Evolutionary conservation across 1,140 invertebrate genomes (phyloP), one percentile per base, ranked within the genome.

Genomic region (Centruroides sculpturatus): DNA sequence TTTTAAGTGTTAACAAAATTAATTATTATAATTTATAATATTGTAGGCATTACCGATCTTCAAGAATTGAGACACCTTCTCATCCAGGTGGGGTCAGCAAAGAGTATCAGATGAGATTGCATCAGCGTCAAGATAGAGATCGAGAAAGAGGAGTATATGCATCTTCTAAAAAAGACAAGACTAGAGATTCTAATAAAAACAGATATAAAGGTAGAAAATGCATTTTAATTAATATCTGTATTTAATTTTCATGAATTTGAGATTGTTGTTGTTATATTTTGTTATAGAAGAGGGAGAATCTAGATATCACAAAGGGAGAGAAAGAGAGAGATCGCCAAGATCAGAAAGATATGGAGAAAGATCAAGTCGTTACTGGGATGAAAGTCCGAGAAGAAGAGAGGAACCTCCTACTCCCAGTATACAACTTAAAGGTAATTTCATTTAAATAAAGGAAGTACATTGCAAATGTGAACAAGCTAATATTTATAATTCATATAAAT

Each of bases 31-130:
- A 23, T 23, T 23, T 23, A 2, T 23, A 23, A 23, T 23, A 23
- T 41, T 41, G 8, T 8, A 78, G 88, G 65, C 83, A 87, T 72
- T 91, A 92, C 69, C 77, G 92, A 59, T 75, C 81, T 60, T 76
- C 83, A 8, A 80, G 83, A 67, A 83, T 86, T 68, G 93, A 97
- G 76, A 96, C 92, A 7, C 93, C 93, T 0, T 89, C 92, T 0
- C 83, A 96, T 69, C 93, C 92, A 5, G 92, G 91, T 48, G 92
- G 92, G 35, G 84, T 96, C 3, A 87, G 85, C 49, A 80, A 82
- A 58, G 83, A 86, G 71, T 89, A 89, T 0, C 74, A 85, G 47
- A 78, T 85, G 63, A 65, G 68, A 68, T 59, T 63, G 70, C 46
- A 70, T 64, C 64, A 23, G 8, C 46, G 86, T 57, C 72, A 86